Conservation (phyloP, 1,140 invertebrate genomes). For the Asobara japonica region DNA sequence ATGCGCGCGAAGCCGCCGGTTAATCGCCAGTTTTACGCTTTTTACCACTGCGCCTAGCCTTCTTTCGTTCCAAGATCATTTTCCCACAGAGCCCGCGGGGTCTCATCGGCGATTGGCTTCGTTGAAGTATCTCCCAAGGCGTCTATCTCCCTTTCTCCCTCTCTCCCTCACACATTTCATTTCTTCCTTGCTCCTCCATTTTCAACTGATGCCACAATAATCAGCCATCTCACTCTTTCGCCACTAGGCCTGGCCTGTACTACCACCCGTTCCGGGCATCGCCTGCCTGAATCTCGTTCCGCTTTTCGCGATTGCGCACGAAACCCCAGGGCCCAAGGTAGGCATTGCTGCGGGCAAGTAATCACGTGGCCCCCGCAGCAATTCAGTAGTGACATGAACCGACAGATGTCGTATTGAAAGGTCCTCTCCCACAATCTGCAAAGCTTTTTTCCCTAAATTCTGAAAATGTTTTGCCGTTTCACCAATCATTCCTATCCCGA, state of each 20-base stretch:
- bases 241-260: constrained; percentile 25
- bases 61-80: constrained; percentile 53
- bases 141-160: constrained; percentile 12
- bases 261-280: constrained; percentile 31
- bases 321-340: background rate
- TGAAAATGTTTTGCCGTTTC: too few species aligned
- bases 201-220: background rate
- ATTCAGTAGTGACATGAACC: background rate
- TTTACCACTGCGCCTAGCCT: constrained; percentile 46
- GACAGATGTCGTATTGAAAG: background rate
- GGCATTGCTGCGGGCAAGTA: background rate
- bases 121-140: constrained; percentile 37
- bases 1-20: constrained; percentile 56
- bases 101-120: constrained; percentile 41
- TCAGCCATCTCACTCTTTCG: constrained; percentile 9
- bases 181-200: constrained; percentile 13
- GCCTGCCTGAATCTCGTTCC: constrained; percentile 49
- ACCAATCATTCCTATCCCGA: too few species aligned
- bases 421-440: background rate
- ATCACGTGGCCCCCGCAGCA: constrained; percentile 2
- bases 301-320: constrained; percentile 53
- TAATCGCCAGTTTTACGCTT: constrained; percentile 63
- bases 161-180: constrained; percentile 13
- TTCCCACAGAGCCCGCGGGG: constrained; percentile 56
- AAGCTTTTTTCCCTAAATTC: too few species aligned